Base-by-base conservation (phyloP, 2,888 invertebrate genomes). In the Stenotaenia linearis region DNA sequence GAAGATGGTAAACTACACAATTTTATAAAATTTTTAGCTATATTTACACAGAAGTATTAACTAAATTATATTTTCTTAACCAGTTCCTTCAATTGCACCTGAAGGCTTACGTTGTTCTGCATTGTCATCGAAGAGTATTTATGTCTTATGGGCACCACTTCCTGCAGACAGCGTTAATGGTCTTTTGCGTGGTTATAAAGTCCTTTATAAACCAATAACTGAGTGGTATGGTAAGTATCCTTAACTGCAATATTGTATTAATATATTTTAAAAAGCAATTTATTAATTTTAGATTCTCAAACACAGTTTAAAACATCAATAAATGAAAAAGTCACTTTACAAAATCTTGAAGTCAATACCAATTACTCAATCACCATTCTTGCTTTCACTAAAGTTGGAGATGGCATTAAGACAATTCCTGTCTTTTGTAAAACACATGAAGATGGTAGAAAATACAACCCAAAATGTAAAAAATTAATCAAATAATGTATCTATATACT, bases 71-170 rank as follows among this genome's bases (percentile, higher is more conserved):
- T n/a, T 30, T 5, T n/a, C 2, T 23, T 25, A 18, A 1, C 1
- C 84, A 93, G 93, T 93, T 75, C 94, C 94, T 74, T 92, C 91
- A 84, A 90, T 90, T 84, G 89, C 93, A 18, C 93, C 93, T 0
- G 91, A 91, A 85, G 92, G 92, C 84, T 91, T 94, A 18, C 89
- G 92, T 80, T 93, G 93, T 84, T 90, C 91, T 0, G 90, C 93
- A 0, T 85, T 93, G 75, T 91, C 92, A 30, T 92, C 93, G 0
- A 91, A 92, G 84, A 92, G 92, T 7, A 87, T 94, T 79, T 92
- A 92, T 87, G 90, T 93, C 23, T 91, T 92, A 77, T 94, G 93
- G 93, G 91, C 92, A 82, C 92, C 92, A 15, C 86, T 86, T 12
- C 86, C 86, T 0, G 89, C 90, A 45, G 89, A 90, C 82, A 90